These are phyloP conservation scores for Aphidius ervi DNA, from an alignment of 1,140 invertebrate species.

Conservation along the genomic window DNA sequence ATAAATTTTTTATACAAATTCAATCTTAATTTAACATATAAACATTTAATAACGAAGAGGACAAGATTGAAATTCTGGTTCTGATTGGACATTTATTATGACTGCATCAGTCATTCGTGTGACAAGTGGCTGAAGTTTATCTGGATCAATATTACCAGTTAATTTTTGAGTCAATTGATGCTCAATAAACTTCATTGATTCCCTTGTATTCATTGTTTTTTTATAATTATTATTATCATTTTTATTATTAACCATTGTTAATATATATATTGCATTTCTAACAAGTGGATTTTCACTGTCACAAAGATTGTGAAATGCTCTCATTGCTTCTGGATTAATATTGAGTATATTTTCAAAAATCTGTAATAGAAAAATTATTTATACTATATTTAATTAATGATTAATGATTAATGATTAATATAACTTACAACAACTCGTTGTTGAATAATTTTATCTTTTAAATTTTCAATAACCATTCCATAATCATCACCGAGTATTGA, in stretches of 20 bases:
- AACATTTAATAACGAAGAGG: conserved; percentile 17
- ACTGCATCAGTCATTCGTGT: conserved; percentile 42
- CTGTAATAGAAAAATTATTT: conserved; percentile 26
- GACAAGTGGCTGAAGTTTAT: conserved; percentile 37
- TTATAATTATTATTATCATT: conserved; percentile 14
- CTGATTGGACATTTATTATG: conserved; percentile 33
- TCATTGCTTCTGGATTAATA: conserved; percentile 33
- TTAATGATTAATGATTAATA: neutral
- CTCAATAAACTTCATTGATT: conserved; percentile 32
- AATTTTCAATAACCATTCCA: conserved; percentile 30
- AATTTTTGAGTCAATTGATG: conserved; percentile 32
- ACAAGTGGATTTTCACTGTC: conserved; percentile 40
- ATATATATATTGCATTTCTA: conserved; percentile 34
- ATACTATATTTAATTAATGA: neutral
- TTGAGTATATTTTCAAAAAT: conserved; percentile 21
- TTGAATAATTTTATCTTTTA: conserved; percentile 21
- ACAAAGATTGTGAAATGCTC: conserved; percentile 42
- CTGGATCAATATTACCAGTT: conserved; percentile 31
- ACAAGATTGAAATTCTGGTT: conserved; percentile 25
- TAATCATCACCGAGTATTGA: conserved; percentile 29
- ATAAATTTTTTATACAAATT: too few relatives aligned
- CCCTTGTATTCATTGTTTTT: neutral
- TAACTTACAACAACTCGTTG: conserved; percentile 39
- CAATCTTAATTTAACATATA: too few relatives aligned
- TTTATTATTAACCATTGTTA: conserved; percentile 34